These are phyloP conservation scores for Bradypodion pumilum DNA, from an alignment of 2,797 vertebrate genomes.

Conservation along the genomic window DNA sequence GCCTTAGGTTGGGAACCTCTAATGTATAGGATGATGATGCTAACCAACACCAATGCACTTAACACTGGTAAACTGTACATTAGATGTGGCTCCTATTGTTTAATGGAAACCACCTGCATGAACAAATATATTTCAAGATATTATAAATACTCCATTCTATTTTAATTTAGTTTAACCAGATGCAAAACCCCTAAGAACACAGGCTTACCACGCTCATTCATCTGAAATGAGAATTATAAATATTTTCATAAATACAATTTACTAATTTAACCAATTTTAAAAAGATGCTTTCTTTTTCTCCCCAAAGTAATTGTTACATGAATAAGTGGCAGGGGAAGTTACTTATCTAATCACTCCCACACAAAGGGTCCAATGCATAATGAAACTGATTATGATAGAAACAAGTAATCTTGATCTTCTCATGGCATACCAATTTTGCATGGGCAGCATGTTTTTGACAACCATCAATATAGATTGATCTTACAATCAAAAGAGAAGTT, in stretches of 20 bases:
- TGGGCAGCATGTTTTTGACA: not conserved
- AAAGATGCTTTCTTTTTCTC: constrained; percentile 15
- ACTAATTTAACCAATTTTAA: constrained; percentile 37
- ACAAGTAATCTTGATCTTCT: not conserved
- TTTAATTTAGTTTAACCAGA: not conserved
- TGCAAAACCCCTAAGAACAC: too few species aligned
- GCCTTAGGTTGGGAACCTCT: too few species aligned
- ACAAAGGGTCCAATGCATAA: not conserved
- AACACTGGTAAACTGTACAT: not conserved
- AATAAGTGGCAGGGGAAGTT: too few species aligned
- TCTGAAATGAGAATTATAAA: not conserved
- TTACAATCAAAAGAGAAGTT: not conserved
- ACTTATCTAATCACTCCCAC: not conserved
- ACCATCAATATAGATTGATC: not conserved
- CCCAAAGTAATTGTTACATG: not conserved
- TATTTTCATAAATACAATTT: constrained; percentile 26
- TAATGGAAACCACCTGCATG: not conserved
- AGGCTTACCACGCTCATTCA: not conserved
- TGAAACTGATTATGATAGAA: not conserved
- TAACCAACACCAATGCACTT: not conserved
- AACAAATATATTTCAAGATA: not conserved
- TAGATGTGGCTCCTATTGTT: not conserved
- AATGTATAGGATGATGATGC: not conserved
- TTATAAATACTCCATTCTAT: not conserved
- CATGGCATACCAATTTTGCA: not conserved